These are phyloP conservation scores for Hepsetus odoe DNA, from an alignment of 2,113 vertebrate species.

Conservation along the genomic window DNA sequence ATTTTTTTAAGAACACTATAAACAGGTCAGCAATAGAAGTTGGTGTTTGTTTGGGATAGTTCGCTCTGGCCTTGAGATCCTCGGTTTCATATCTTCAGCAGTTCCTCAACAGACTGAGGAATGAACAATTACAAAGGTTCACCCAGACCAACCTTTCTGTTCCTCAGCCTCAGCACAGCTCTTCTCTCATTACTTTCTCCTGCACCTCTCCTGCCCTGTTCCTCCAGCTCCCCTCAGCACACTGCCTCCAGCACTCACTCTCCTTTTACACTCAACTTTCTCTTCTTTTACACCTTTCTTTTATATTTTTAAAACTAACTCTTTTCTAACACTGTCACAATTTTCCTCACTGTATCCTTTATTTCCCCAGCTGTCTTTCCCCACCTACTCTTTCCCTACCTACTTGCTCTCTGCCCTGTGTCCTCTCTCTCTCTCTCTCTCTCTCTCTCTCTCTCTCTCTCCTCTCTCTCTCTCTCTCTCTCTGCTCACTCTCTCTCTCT, in stretches of 20 bases:
- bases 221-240: slow-evolving; percentile 20
- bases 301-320: slow-evolving; percentile 15
- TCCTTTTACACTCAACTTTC: slow-evolving; percentile 32
- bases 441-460: neutral
- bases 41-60: neutral
- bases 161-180: neutral
- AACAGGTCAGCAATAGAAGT: too few species aligned
- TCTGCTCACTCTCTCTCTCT: neutral
- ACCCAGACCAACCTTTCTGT: neutral
- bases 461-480: neutral
- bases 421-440: neutral
- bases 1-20: too few species aligned
- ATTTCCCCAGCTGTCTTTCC: slow-evolving; percentile 1
- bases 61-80: neutral
- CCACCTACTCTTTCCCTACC: neutral
- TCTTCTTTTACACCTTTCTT: slow-evolving; percentile 37
- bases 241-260: slow-evolving; percentile 8
- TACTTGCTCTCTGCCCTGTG: neutral
- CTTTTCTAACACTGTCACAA: neutral
- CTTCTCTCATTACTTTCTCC: slow-evolving; percentile 1
- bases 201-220: neutral
- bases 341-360: slow-evolving; percentile 14
- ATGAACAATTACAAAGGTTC: slow-evolving; percentile 20
- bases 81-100: neutral
- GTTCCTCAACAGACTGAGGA: slow-evolving; percentile 4